Evolutionary conservation across 1,140 invertebrate species (phyloP), one percentile per base, ranked within the genome.

Genomic region (Lasioglossum albipes): DNA sequence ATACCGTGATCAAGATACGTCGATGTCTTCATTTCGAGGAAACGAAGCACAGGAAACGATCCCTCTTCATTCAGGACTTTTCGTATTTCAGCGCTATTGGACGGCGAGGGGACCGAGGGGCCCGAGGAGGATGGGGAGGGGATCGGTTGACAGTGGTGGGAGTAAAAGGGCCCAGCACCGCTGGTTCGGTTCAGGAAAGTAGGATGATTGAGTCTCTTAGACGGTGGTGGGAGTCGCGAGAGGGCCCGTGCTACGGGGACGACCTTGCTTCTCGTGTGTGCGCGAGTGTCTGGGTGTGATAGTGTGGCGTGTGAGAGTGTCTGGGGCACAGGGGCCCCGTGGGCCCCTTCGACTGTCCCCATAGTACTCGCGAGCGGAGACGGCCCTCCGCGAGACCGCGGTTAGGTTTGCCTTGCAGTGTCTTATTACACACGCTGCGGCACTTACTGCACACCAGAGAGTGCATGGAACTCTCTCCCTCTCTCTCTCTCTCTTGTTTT

Each of bases 381-480:
- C 73, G 74, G 79, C 79, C 79, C 79, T 67, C 66, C 16, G 79
- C 57, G n/a, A 68, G 64, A 78, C 62, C 75, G 68, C 74, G 68
- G 75, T 69, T 64, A 72, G 75, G 75, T 70, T 59, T 31, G 49
- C 67, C 49, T 45, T 7, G 49, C 82, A 84, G 79, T 77, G 69
- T 80, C 82, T 84, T 81, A 77, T 84, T 84, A 81, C 82, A 49
- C 79, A 80, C 79, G 79, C 66, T 74, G 71, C 78, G 65, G 52
- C 78, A 75, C 82, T 83, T 83, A 83, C 22, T 45, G 71, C 72
- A 68, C 65, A 68, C 75, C 62, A 27, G 27, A 20, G 52, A 31
- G 36, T 57, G 59, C 68, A 42, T 70, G 75, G 22, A 61, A 77
- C 76, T 57, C 68, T 49, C 45, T 49, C 45, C 9, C 10, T 49